Conservation (phyloP, 2,888 invertebrate genomes). For the Steromphala cineraria region DNA sequence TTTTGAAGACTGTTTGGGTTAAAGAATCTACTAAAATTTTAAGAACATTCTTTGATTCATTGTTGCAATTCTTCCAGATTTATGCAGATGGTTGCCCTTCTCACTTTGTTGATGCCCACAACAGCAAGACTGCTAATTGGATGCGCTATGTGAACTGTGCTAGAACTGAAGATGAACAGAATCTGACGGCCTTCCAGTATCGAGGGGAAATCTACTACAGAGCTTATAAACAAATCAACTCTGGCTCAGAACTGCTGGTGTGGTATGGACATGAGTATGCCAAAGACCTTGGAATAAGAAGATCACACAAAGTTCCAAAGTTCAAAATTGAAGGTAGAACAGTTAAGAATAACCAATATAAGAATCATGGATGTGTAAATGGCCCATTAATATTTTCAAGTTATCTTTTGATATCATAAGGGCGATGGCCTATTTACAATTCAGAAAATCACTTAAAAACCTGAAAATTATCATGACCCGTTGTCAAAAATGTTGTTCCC, state of each 20-base stretch:
- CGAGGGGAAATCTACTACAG: constrained; percentile 78
- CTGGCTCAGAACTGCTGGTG: constrained; percentile 75
- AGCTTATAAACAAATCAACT: constrained; percentile 57
- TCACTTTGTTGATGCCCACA: constrained; percentile 76
- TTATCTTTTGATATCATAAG: too few relatives aligned
- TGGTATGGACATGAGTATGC: constrained; percentile 75
- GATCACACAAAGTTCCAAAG: neutral
- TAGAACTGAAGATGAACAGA: constrained; percentile 78
- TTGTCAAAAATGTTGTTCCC: too few relatives aligned
- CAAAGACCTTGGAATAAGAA: constrained; percentile 63
- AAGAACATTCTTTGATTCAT: too few relatives aligned
- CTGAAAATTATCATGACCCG: too few relatives aligned
- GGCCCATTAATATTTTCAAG: too few relatives aligned
- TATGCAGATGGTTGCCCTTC: constrained; percentile 48
- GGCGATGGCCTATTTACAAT: too few relatives aligned
- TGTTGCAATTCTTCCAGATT: too few relatives aligned
- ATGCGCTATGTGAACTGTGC: constrained; percentile 80
- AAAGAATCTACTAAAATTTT: too few relatives aligned
- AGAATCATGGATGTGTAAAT: too few relatives aligned
- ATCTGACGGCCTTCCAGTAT: constrained; percentile 79
- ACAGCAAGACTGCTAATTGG: constrained; percentile 78
- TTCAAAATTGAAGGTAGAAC: neutral
- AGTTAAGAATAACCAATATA: too few relatives aligned
- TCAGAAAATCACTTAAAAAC: too few relatives aligned
- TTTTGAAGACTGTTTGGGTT: too few relatives aligned